Conservation (phyloP, 2,888 invertebrate genomes). For the Agonopterix arenella region DNA sequence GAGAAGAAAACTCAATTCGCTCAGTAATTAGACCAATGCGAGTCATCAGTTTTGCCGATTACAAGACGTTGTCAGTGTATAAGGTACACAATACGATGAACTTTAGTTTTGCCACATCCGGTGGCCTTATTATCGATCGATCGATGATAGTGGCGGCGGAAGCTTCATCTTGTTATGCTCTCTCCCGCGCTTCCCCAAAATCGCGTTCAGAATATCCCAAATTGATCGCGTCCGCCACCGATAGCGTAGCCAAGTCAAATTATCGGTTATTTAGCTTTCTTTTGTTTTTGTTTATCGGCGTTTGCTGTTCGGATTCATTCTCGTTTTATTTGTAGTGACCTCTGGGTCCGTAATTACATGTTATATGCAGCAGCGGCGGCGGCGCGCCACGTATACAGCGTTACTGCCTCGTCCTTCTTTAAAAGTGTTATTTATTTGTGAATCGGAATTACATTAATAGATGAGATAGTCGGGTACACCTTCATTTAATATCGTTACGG, state of each 20-base stretch:
- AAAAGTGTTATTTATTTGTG: slow-evolving; percentile 72
- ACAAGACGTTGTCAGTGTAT: slow-evolving; percentile 34
- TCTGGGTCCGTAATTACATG: slow-evolving; percentile 67
- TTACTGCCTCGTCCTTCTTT: slow-evolving; percentile 52
- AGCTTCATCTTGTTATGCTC: slow-evolving; percentile 44
- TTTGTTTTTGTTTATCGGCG: slow-evolving; percentile 62
- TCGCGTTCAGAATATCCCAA: slow-evolving; percentile 51
- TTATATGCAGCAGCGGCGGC: slow-evolving; percentile 39
- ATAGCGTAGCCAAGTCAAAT: slow-evolving; percentile 50
- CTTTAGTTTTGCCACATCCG: slow-evolving; percentile 40
- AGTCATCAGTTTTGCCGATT: slow-evolving; percentile 23
- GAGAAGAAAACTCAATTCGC: not conserved
- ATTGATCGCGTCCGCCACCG: slow-evolving; percentile 56
- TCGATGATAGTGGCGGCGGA: slow-evolving; percentile 44
- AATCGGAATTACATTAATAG: slow-evolving; percentile 72
- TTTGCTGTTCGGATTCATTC: slow-evolving; percentile 46
- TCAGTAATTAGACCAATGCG: not conserved
- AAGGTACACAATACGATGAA: slow-evolving; percentile 36
- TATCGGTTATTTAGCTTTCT: slow-evolving; percentile 70
- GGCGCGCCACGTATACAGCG: slow-evolving; percentile 52
- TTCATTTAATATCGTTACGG: slow-evolving; percentile 72
- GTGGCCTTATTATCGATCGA: slow-evolving; percentile 25
- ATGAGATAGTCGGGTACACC: slow-evolving; percentile 57
- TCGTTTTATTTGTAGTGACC: slow-evolving; percentile 70
- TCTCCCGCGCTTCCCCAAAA: slow-evolving; percentile 50